These are phyloP conservation scores for Caradrina clavipalpis DNA, from an alignment of 2,888 invertebrate genomes.

Conservation along the genomic window DNA sequence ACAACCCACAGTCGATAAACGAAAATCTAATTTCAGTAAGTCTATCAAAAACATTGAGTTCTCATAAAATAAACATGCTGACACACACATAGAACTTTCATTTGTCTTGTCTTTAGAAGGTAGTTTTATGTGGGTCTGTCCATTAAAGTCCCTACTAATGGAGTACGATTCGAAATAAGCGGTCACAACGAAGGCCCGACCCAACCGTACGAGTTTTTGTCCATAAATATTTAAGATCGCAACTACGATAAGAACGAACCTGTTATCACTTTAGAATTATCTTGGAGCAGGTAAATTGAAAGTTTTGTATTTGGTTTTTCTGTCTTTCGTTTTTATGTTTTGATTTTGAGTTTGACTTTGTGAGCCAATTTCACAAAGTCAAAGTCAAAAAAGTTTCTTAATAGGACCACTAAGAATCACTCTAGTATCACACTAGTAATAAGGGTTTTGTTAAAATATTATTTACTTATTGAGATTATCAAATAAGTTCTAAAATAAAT, in stretches of 20 bases:
- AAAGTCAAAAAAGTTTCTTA: too few species aligned
- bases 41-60: constrained; percentile 22
- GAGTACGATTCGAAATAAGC: constrained; percentile 64
- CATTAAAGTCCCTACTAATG: constrained; percentile 57
- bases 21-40: constrained; percentile 44
- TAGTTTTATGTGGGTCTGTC: constrained; percentile 33
- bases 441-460: too few species aligned
- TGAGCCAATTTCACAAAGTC: too few species aligned
- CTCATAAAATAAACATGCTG: constrained; percentile 34
- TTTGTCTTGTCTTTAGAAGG: constrained; percentile 46
- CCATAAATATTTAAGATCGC: constrained; percentile 60
- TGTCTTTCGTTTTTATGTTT: too few species aligned
- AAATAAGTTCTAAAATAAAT: too few species aligned
- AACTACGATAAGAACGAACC: constrained; percentile 32
- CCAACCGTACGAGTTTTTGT: constrained; percentile 46
- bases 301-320: background rate
- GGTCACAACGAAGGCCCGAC: constrained; percentile 67
- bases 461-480: too few species aligned
- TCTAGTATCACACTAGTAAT: background rate
- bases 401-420: too few species aligned
- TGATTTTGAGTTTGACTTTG: too few species aligned
- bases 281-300: constrained; percentile 29
- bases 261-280: constrained; percentile 36
- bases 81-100: constrained; percentile 41
- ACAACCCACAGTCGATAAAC: constrained; percentile 16